phyloP scores from a whole-genome alignment of 2,888 invertebrate species.

The Pheosia tremula region DNA sequence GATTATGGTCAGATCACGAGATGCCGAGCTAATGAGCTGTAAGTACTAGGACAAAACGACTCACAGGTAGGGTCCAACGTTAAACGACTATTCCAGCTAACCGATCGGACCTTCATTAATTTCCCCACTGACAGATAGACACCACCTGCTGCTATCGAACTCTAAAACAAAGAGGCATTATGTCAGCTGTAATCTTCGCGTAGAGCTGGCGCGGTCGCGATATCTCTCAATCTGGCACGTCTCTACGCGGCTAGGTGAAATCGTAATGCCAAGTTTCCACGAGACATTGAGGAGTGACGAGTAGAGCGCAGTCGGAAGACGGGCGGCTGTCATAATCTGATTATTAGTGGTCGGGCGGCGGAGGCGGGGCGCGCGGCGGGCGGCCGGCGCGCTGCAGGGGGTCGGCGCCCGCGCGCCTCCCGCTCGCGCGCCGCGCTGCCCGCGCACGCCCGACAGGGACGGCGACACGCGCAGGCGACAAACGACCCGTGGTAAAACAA shows the following conservation, averaged over 20 bases:
- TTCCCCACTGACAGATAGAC: conserved; percentile 26
- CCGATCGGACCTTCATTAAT: conserved; percentile 36
- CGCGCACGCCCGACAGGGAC: conserved; percentile 47
- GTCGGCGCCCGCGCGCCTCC: conserved; percentile 79
- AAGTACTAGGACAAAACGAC: not conserved
- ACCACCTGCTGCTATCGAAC: conserved; percentile 47
- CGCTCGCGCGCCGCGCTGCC: conserved; percentile 51
- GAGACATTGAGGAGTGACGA: conserved; percentile 70
- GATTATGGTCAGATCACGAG: not conserved
- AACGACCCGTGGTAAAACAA: conserved; percentile 84
- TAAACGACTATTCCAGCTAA: conserved; percentile 20
- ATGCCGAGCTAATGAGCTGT: not conserved
- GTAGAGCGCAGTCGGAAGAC: conserved; percentile 63
- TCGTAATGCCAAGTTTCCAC: conserved; percentile 43
- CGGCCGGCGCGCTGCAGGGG: conserved; percentile 74
- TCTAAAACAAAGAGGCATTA: conserved; percentile 52
- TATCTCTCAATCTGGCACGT: conserved; percentile 46
- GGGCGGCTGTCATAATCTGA: conserved; percentile 82
- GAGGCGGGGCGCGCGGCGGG: conserved; percentile 79
- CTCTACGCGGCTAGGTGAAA: conserved; percentile 20
- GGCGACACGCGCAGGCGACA: conserved; percentile 73
- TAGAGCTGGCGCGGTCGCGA: conserved; percentile 27
- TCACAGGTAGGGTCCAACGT: not conserved
- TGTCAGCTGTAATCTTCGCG: conserved; percentile 44
- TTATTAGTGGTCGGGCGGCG: conserved; percentile 74